Percentiles rank a stretch among this genome's conserved stretches.
Conservation (phyloP, 2,113 vertebrate species). For the Prunella fulvescens region DNA sequence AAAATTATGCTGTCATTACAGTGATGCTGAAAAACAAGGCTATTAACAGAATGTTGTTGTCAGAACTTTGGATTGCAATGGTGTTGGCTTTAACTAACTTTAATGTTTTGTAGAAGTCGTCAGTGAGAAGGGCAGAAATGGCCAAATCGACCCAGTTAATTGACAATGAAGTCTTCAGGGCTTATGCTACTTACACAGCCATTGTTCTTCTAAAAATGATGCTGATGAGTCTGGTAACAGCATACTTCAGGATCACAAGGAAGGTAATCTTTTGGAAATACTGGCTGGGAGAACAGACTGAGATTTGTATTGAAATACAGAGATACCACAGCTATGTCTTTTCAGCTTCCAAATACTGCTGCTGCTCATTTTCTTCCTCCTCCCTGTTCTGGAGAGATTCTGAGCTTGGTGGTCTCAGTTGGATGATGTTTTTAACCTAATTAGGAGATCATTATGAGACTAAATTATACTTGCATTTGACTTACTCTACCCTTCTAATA, state of each 20-base stretch:
- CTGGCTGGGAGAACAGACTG: background rate
- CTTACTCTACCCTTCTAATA: background rate
- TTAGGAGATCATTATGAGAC: background rate
- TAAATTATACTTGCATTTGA: background rate
- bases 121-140: slow-evolving; percentile 60
- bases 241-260: slow-evolving; percentile 69
- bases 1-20: background rate
- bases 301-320: background rate
- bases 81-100: background rate
- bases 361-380: background rate
- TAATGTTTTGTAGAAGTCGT: background rate
- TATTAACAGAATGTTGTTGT: background rate
- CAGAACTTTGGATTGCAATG: background rate
- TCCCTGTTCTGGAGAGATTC: background rate
- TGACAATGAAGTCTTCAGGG: slow-evolving; percentile 71
- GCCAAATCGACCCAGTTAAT: slow-evolving; percentile 42
- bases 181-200: slow-evolving; percentile 72
- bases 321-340: background rate
- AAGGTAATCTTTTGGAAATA: slow-evolving; percentile 70
- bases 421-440: background rate
- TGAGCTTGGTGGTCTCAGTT: background rate
- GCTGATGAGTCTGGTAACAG: slow-evolving; percentile 76
- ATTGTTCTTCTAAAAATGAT: slow-evolving; percentile 84
- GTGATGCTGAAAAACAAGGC: background rate
- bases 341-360: background rate